Base-by-base conservation (phyloP, 2,113 vertebrate species). In the Toxotes chatareus region DNA sequence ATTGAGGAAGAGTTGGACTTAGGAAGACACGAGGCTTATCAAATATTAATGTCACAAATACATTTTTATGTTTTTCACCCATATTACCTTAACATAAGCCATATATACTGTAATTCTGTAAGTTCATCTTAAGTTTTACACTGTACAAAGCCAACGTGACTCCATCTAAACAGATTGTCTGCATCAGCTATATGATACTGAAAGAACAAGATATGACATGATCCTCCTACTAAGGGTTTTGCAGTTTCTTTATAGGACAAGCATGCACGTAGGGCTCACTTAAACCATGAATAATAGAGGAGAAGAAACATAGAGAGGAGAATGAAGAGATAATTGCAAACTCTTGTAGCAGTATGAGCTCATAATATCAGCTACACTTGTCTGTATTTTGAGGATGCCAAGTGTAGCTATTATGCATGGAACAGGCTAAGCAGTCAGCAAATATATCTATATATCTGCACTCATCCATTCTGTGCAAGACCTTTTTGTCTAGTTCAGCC, bases 251-350 rank as follows among this genome's bases (percentile, higher is more conserved):
- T 16, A 66, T 47, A 36, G 31, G 27, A 53, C 12, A 44, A 65
- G 44, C 44, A 31, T 13, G 14, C 59, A 76, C 71, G 67, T 40
- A 47, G 19, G 31, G 34, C 51, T 72, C 68, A 85, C 47, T 83
- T 69, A 73, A 60, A 57, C 11, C 55, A 85, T 90, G 11, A 85
- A 89, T 82, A 84, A 81, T 88, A 56, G 38, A 83, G 11, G 11
- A 61, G 66, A 66, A 17, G 8, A 47, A 32, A 74, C 14, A 1
- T 42, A 46, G 51, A 44, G 9, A 3, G 13, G 59, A 44, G 51
- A 62, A 67, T 12, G 36, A 51, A 55, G 60, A 17, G 36, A 51
- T 42, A 46, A 44, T 44, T 56, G 12, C 23, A n/a, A 62, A 21
- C 40, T 55, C 3, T 10, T 7, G 44, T 0, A 49, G 0, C 1